Conservation (phyloP, 2,888 invertebrate genomes). For the Eudasyphora cyanicolor region DNA sequence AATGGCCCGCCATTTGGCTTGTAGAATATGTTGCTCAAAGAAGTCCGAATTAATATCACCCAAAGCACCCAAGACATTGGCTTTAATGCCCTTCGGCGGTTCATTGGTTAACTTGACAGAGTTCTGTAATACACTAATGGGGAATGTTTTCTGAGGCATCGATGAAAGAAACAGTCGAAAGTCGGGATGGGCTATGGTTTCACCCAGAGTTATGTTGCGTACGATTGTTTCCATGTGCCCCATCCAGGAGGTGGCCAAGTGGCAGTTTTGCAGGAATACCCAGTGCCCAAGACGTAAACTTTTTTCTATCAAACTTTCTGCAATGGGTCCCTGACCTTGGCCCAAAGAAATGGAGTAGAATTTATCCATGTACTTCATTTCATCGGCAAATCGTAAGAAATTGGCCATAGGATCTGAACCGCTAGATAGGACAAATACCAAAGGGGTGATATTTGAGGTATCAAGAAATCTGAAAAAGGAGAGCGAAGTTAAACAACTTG, state of each 20-base stretch:
- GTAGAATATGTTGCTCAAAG: conserved; percentile 89
- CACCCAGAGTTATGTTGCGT: conserved; percentile 85
- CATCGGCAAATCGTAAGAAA: conserved; percentile 89
- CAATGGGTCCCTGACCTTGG: conserved; percentile 93
- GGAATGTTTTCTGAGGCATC: conserved; percentile 92
- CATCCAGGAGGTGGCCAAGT: conserved; percentile 97
- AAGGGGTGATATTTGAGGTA: conserved; percentile 86
- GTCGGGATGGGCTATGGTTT: conserved; percentile 84
- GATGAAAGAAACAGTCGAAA: conserved; percentile 94
- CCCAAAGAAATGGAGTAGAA: conserved; percentile 93
- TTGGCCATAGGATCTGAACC: conserved; percentile 94
- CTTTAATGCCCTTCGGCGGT: conserved; percentile 94
- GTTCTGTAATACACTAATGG: conserved; percentile 94
- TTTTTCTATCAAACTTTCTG: conserved; percentile 88
- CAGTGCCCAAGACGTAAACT: conserved; percentile 90
- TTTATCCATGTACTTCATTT: conserved; percentile 86
- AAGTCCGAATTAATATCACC: conserved; percentile 88
- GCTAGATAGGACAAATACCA: conserved; percentile 92
- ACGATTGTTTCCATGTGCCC: conserved; percentile 89
- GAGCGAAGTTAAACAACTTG: background rate
- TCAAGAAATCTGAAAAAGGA: conserved; percentile 84
- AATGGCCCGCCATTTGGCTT: conserved; percentile 87
- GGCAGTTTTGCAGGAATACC: conserved; percentile 96
- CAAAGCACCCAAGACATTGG: conserved; percentile 92
- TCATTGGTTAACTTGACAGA: conserved; percentile 97